Conservation (phyloP, 2,888 invertebrate species). For the Listrodromus nycthemerus region DNA sequence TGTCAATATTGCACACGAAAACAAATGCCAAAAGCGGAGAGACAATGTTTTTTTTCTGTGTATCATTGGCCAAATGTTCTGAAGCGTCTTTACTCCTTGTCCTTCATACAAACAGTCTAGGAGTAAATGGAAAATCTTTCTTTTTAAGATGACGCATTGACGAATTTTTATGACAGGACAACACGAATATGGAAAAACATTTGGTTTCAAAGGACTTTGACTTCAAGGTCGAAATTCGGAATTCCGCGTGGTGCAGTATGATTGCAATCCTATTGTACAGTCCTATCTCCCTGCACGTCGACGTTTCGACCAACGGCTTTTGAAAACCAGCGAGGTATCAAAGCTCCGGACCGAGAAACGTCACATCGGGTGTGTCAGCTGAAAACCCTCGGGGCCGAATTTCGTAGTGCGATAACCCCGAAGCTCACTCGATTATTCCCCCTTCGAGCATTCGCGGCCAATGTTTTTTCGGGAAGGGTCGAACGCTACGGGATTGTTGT, state of each 20-base stretch:
- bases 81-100: neutral
- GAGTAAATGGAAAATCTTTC: neutral
- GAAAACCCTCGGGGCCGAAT: conserved; percentile 27
- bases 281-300: conserved; percentile 10
- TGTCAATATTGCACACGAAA: neutral
- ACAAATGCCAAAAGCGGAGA: neutral
- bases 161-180: neutral
- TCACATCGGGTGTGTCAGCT: conserved; percentile 20
- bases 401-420: conserved; percentile 37
- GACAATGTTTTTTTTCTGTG: neutral
- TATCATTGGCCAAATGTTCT: neutral
- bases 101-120: neutral
- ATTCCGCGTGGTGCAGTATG: neutral
- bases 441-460: neutral
- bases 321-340: conserved; percentile 29
- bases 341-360: conserved; percentile 19
- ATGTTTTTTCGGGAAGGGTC: conserved; percentile 19
- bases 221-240: neutral
- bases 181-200: neutral
- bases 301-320: conserved; percentile 9
- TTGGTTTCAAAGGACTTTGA: neutral
- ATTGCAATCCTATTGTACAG: conserved; percentile 1
- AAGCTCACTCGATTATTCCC: conserved; percentile 37
- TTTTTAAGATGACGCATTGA: neutral
- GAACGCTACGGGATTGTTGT: conserved; percentile 4